These are phyloP conservation scores for Chiloscyllium plagiosum DNA, from an alignment of 2,113 vertebrate genomes.

Conservation along the genomic window DNA sequence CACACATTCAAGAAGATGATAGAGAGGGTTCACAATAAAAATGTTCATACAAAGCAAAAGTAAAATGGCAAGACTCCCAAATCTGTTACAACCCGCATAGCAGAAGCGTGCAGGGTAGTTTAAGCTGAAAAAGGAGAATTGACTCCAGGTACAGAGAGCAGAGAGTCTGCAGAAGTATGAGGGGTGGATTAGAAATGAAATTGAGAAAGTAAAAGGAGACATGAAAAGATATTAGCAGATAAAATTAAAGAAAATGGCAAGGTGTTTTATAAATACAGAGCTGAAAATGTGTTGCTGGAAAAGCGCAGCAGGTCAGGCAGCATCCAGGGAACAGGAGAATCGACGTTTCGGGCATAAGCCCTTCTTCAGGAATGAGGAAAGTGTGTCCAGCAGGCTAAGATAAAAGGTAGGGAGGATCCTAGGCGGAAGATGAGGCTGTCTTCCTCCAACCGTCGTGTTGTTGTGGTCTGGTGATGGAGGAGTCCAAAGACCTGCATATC, in stretches of 20 bases:
- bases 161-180: neutral
- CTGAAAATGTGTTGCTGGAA: too few species aligned
- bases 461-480: too few species aligned
- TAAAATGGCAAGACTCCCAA: neutral
- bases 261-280: neutral
- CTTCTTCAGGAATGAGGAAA: too few species aligned
- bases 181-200: neutral
- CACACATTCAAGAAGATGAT: neutral
- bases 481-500: too few species aligned
- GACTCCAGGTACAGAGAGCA: neutral
- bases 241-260: neutral
- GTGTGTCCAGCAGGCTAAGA: too few species aligned
- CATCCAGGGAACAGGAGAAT: too few species aligned
- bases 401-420: too few species aligned
- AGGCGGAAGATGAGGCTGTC: too few species aligned
- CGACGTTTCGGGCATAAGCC: too few species aligned
- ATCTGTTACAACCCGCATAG: neutral
- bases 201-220: neutral
- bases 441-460: too few species aligned
- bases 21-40: neutral
- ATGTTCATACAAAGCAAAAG: neutral
- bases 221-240: neutral
- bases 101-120: neutral
- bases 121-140: neutral
- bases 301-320: too few species aligned